Evolutionary conservation across 92 coral and sea anemone genomes (phyloP), one percentile per base, ranked within the genome.

Genomic region (Porites cylindrica): DNA sequence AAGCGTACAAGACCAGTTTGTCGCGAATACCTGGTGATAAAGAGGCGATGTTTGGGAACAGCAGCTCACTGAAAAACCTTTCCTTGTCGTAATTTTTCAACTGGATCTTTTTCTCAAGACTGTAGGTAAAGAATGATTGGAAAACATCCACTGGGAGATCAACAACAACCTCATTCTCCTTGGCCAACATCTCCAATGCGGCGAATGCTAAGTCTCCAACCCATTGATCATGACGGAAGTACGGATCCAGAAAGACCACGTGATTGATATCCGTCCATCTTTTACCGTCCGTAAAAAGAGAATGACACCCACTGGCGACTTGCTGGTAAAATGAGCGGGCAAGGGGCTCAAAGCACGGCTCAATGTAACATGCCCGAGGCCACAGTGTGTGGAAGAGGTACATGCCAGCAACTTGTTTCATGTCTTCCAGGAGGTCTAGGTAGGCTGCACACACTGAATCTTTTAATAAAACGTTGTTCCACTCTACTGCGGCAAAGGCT

Each of bases 401-500:
- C 8, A 53, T 8, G 47, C 75, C 72, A 8, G 60, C 71, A 2
- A 6, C n/a, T 11, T 16, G 17, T 75, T 87, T 92, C 20, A 92
- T 23, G 64, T 94, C 94, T 32, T 86, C 93, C 7, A 94, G 85
- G 19, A 92, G 90, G 6, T 76, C 80, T 23, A 94, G 29, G 56
- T 89, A 94, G 10, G 96, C 94, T 79, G 77, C 53, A 24, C 89
- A 92, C 24, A 92, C 85, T 47, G 91, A 91, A 21, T 91, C 90
- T 72, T 76, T 82, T 76, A 93, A 67, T 6, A 93, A 88, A 6
- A 84, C 64, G 29, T 84, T 85, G 82, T 93, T 93, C 95, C 98
- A 94, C 56, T 81, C 66, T 3, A 88, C 92, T 21, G 88, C 92
- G 76, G 14, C 59, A 10, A 83, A 87, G 24, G 19, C 26, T 66